Evolutionary conservation across 2,113 vertebrate genomes (phyloP).

Genomic region (Phodopus roborovskii): DNA sequence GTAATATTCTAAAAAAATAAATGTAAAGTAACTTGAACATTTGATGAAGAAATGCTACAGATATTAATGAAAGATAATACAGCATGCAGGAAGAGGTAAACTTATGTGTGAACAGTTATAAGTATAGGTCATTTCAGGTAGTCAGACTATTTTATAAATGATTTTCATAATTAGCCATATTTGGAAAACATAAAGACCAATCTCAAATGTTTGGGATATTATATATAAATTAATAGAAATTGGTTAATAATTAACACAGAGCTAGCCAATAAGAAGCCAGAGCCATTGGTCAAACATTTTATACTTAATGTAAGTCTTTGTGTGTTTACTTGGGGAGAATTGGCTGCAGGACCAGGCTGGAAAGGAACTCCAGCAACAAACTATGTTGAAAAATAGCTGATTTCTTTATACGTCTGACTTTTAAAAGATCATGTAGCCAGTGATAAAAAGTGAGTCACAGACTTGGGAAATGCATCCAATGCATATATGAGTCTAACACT

Average conservation of each 20-base stretch:
- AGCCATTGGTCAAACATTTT: too few relatives aligned
- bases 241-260: too few relatives aligned
- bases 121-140: not conserved
- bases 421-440: not conserved
- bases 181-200: constrained; percentile 24
- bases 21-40: not conserved
- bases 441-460: not conserved
- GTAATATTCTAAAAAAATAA: constrained; percentile 28
- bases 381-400: not conserved
- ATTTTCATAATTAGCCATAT: not conserved
- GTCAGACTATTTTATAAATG: not conserved
- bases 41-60: constrained; percentile 15
- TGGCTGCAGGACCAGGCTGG: too few relatives aligned
- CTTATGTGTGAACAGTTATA: not conserved
- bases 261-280: too few relatives aligned
- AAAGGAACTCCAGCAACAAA: too few relatives aligned
- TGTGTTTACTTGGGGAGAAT: too few relatives aligned
- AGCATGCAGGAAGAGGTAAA: not conserved
- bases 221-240: too few relatives aligned
- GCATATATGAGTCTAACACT: not conserved
- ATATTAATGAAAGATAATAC: not conserved
- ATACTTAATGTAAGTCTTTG: too few relatives aligned
- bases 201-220: not conserved
- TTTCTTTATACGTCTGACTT: not conserved
- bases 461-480: constrained; percentile 13